Percentiles rank a stretch among this genome's conserved stretches.
Conservation (phyloP, 2,113 vertebrate species). For the Taxidea taxus region DNA sequence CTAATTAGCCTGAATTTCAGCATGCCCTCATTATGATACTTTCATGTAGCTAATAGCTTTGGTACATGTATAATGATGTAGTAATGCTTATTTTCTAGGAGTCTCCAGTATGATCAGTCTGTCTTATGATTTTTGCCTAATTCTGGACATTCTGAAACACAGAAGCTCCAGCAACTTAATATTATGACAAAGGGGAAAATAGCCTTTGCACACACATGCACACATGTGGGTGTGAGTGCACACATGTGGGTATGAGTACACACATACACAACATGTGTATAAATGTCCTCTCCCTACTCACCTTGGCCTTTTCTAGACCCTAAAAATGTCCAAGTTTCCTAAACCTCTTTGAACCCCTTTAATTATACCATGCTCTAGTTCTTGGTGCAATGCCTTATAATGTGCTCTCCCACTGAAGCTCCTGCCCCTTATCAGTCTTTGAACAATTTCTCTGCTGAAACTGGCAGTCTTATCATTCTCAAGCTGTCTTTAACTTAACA, state of each 20-base stretch:
- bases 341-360: conserved; percentile 16
- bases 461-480: conserved; percentile 42
- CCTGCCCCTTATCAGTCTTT: conserved; percentile 10
- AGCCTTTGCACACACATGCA: not conserved
- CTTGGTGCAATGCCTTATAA: not conserved
- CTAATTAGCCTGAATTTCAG: conserved; percentile 63
- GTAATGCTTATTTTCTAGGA: not conserved
- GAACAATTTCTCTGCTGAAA: conserved; percentile 36
- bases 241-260: not conserved
- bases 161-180: not conserved
- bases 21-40: conserved; percentile 36
- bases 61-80: conserved; percentile 32
- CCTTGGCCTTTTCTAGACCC: conserved; percentile 9
- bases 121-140: not conserved
- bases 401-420: conserved; percentile 22
- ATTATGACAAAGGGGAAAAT: not conserved
- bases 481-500: conserved; percentile 40
- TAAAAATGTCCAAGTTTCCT: conserved; percentile 2
- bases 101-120: not conserved
- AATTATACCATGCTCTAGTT: not conserved
- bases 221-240: not conserved
- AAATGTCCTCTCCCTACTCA: not conserved
- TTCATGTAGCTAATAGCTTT: conserved; percentile 26
- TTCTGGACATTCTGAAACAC: not conserved
- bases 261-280: not conserved